Conservation (phyloP, 2,113 vertebrate genomes). For the Butastur rufipennis region DNA sequence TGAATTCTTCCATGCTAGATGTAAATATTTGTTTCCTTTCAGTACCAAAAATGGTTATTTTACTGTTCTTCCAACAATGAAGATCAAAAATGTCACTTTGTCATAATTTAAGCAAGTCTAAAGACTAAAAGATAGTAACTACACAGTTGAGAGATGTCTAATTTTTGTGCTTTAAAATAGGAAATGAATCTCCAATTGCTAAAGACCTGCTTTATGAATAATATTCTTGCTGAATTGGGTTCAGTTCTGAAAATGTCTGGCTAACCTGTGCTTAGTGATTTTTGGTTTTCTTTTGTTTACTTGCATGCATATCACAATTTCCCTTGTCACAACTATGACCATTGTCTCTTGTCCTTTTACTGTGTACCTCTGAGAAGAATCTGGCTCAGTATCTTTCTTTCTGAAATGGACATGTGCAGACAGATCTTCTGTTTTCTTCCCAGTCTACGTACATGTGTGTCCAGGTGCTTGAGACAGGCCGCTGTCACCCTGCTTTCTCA, state of each 20-base stretch:
- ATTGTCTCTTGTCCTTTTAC: neutral
- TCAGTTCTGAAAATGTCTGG: neutral
- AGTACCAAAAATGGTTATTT: neutral
- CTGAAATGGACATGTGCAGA: neutral
- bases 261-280: neutral
- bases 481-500: neutral
- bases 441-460: neutral
- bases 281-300: neutral
- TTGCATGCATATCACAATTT: neutral
- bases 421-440: neutral
- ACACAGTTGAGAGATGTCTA: neutral
- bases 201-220: neutral
- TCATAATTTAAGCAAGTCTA: neutral
- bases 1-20: neutral
- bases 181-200: neutral
- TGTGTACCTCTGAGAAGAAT: neutral
- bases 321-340: accelerated
- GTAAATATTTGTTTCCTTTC: neutral
- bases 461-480: neutral
- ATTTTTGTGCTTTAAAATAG: neutral
- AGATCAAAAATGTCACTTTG: neutral
- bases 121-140: neutral
- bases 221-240: neutral
- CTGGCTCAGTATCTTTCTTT: neutral
- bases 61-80: neutral